phyloP scores from a whole-genome alignment of 2,113 vertebrate genomes.

The Dromaius novaehollandiae region DNA sequence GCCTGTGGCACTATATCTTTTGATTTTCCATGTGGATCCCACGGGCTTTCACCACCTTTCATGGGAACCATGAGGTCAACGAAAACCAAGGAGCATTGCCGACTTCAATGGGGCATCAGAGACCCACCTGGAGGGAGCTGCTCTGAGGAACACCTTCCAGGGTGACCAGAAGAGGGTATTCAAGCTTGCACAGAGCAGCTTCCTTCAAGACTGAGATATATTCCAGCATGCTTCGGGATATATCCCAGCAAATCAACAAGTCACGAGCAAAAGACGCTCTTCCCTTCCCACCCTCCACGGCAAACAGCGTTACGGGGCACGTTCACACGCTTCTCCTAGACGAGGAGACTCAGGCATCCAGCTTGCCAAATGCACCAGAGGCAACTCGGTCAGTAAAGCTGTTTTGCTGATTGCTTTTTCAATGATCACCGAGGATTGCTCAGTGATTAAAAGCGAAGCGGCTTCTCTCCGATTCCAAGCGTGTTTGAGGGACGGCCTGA shows the following conservation, averaged over 20 bases:
- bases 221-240: neutral
- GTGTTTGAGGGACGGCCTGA: neutral
- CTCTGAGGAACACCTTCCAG: neutral
- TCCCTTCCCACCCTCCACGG: neutral
- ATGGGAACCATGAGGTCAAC: neutral
- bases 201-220: neutral
- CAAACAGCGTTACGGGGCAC: neutral
- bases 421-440: conserved; percentile 54
- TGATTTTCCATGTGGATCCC: neutral
- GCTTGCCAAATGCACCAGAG: conserved; percentile 68
- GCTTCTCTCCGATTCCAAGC: neutral
- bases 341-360: conserved; percentile 45
- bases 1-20: neutral
- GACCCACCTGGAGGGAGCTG: neutral
- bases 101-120: neutral
- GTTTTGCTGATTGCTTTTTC: conserved; percentile 13
- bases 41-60: neutral
- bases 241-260: neutral
- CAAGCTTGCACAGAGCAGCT: neutral
- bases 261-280: neutral
- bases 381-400: conserved; percentile 70
- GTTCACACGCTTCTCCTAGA: conserved; percentile 41
- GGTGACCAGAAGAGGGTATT: neutral
- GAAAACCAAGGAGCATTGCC: neutral
- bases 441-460: neutral